Evolutionary conservation across 2,888 invertebrate species (phyloP).

Genomic region (Drosophila ustulata): DNA sequence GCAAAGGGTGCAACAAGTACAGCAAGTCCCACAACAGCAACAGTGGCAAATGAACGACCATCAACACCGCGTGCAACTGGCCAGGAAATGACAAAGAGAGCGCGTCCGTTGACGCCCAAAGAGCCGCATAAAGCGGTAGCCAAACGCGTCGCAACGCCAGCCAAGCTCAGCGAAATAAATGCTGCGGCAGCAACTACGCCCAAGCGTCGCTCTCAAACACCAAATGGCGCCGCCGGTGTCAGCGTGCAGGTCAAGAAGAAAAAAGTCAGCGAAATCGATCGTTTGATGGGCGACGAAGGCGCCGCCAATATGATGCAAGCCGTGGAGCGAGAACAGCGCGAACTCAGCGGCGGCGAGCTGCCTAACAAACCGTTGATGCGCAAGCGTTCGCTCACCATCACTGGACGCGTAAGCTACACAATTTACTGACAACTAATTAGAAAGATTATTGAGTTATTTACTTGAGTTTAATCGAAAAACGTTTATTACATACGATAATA

Average conservation of each 20-base stretch:
- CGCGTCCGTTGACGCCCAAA: slow-evolving; percentile 70
- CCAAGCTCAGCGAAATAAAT: slow-evolving; percentile 25
- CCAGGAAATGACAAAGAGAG: slow-evolving; percentile 57
- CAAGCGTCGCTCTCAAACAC: slow-evolving; percentile 80
- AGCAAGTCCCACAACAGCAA: slow-evolving; percentile 4
- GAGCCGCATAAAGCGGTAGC: slow-evolving; percentile 31
- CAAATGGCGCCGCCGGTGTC: slow-evolving; percentile 57
- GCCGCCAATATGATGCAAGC: slow-evolving; percentile 94
- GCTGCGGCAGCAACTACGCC: slow-evolving; percentile 15
- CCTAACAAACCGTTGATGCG: slow-evolving; percentile 79
- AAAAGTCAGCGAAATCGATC: slow-evolving; percentile 90
- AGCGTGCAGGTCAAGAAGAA: slow-evolving; percentile 84
- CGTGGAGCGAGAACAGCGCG: slow-evolving; percentile 86
- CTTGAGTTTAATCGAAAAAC: too few species aligned
- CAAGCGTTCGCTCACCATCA: slow-evolving; percentile 77
- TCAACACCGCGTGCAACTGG: slow-evolving; percentile 13
- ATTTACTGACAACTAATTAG: too few species aligned
- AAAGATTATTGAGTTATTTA: too few species aligned
- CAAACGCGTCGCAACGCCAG: slow-evolving; percentile 53
- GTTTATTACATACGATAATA: too few species aligned
- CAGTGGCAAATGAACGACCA: background rate
- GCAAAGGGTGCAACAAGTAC: slow-evolving; percentile 34
- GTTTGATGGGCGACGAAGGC: slow-evolving; percentile 92
- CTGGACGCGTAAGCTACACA: slow-evolving; percentile 64
- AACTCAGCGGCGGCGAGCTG: slow-evolving; percentile 65